Base-by-base conservation (phyloP, 1,140 invertebrate species). In the Brachionus angularis region DNA sequence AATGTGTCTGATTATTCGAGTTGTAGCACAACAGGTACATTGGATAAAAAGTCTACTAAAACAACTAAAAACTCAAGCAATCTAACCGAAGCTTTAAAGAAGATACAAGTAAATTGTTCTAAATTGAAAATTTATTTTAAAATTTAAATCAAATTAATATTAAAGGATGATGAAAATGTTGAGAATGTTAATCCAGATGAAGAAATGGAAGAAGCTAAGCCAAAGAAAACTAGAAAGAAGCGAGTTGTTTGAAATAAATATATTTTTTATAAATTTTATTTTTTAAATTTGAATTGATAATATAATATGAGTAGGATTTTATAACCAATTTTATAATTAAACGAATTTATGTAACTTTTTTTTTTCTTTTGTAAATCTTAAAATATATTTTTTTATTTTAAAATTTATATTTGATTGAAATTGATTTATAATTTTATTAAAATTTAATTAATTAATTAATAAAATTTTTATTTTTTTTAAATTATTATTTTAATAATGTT, bases 151-250 rank as follows among this genome's bases (percentile, higher is more conserved):
- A n/a, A n/a, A n/a, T n/a, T n/a, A n/a, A n/a, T n/a, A n/a, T n/a
- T n/a, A n/a, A n/a, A n/a, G n/a, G n/a, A n/a, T n/a, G 52, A 39
- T 42, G 53, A 58, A 23, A 58, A 58, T 23, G 33, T 23, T 36
- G 53, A 58, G 18, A 58, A 58, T 58, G 7, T 58, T 12, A 58
- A 58, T 39, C 53, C 53, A 10, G 34, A 58, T 8, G 7, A 23
- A 4, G 53, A 58, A 39, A 42, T 42, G 39, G 39, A 42, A 42
- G 39, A 42, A n/a, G 53, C 36, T 23, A 58, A 58, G 18, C 53
- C 53, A 10, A 58, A 58, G 39, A 58, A 58, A 39, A 18, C 23
- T 33, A 58, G 53, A 58, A 58, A 58, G n/a, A 58, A 58, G 25
- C 33, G 53, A 23, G 53, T n/a, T 27, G 36, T 58, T 18, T 58